These are phyloP conservation scores for Mythimna ferrago DNA, from an alignment of 2,888 invertebrate species.

Conservation along the genomic window DNA sequence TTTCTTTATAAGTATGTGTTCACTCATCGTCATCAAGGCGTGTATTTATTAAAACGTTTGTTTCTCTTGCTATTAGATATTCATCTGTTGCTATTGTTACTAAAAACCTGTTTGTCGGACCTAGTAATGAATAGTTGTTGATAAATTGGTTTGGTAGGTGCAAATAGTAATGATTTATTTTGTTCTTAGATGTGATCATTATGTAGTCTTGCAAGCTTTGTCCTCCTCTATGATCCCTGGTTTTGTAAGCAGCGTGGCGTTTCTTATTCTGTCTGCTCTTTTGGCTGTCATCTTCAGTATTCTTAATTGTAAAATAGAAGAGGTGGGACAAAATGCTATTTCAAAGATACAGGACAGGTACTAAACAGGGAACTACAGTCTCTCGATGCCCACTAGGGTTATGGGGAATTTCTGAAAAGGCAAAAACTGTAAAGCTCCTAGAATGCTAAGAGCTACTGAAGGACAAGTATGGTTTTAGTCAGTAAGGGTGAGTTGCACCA, in stretches of 20 bases:
- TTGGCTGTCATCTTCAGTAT: background rate
- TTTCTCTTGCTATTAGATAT: constrained; percentile 7
- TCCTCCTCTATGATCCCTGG: too few species aligned
- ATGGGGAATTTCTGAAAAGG: too few species aligned
- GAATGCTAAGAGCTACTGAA: too few species aligned
- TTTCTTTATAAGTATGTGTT: constrained; percentile 28
- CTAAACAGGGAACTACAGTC: too few species aligned
- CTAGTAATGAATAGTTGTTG: background rate
- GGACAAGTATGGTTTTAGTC: too few species aligned
- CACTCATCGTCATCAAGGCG: constrained; percentile 12
- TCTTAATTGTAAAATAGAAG: background rate
- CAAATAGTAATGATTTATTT: background rate
- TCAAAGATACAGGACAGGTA: too few species aligned
- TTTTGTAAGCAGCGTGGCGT: too few species aligned
- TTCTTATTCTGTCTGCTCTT: too few species aligned
- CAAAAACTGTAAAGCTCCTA: too few species aligned
- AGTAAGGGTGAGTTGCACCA: too few species aligned
- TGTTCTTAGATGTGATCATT: background rate
- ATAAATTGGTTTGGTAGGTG: background rate
- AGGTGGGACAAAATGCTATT: background rate
- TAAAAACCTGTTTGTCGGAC: background rate
- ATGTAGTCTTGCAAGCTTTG: too few species aligned
- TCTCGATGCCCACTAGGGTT: too few species aligned
- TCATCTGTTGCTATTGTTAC: constrained; percentile 24
- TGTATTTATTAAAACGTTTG: constrained; percentile 24